Conservation (phyloP, 2,113 vertebrate species). For the Arizona elegans region DNA sequence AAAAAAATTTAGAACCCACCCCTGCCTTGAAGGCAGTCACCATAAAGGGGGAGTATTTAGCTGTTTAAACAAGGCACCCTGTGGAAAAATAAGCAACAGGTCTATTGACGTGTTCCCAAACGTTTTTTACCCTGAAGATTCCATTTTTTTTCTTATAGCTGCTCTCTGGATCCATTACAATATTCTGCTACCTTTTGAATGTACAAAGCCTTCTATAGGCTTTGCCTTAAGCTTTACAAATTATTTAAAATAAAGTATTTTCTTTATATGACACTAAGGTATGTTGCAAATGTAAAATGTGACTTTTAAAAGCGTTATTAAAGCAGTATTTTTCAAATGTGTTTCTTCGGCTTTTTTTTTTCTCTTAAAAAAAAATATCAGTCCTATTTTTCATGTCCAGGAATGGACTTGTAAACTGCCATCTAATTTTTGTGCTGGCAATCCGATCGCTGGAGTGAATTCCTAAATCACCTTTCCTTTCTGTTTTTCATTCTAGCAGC, state of each 20-base stretch:
- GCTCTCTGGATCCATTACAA: constrained; percentile 11
- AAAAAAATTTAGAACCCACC: no score
- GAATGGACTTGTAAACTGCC: background rate
- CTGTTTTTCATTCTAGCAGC: background rate
- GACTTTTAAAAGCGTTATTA: background rate
- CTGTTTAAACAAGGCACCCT: background rate
- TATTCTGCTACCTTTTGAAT: constrained; percentile 4
- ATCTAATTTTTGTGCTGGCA: background rate
- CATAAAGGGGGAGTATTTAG: background rate
- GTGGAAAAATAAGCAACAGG: background rate
- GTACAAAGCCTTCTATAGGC: accelerated
- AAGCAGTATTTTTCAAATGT: background rate
- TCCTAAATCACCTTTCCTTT: background rate
- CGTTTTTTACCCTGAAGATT: background rate
- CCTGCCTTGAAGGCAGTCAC: no score
- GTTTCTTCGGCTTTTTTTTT: background rate
- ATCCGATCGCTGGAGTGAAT: background rate
- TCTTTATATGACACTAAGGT: constrained; percentile 3
- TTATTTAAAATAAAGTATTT: constrained; percentile 9
- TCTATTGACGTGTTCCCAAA: background rate
- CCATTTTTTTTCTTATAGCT: background rate
- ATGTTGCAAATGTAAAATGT: background rate
- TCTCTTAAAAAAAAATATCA: constrained; percentile 21
- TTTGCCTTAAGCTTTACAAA: background rate
- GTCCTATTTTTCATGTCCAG: constrained; percentile 25